Evolutionary conservation across 2,888 invertebrate species (phyloP).

Genomic region (Mystacides longicornis): DNA sequence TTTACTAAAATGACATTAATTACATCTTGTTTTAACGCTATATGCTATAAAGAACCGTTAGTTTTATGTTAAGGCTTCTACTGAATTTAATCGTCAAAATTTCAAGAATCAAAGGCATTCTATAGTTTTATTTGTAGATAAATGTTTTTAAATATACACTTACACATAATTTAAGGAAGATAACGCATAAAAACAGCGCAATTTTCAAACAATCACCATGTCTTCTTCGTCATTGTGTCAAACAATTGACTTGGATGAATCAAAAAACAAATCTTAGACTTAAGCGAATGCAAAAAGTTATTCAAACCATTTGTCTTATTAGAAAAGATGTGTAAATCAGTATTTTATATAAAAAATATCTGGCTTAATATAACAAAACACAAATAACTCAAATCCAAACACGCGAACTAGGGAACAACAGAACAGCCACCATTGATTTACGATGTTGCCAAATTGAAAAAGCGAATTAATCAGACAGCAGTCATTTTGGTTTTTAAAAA

Average conservation of each 20-base stretch:
- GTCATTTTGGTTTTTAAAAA: not conserved
- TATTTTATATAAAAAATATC: not conserved
- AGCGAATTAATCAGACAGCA: not conserved
- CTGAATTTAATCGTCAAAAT: no score
- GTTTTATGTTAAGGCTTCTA: no score
- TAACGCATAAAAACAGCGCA: not conserved
- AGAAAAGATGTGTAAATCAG: not conserved
- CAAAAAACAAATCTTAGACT: slow-evolving; percentile 29
- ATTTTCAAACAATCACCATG: slow-evolving; percentile 13
- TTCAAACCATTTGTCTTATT: slow-evolving; percentile 2
- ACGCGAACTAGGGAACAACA: slow-evolving; percentile 49
- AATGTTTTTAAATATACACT: slow-evolving; percentile 2
- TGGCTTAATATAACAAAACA: slow-evolving; percentile 37
- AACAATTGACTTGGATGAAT: slow-evolving; percentile 23
- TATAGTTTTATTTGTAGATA: no score
- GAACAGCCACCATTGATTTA: slow-evolving; percentile 42
- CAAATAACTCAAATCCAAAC: slow-evolving; percentile 45
- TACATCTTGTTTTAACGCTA: no score
- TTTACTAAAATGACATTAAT: no score
- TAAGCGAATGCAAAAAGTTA: not conserved
- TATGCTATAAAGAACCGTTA: no score
- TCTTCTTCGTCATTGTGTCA: slow-evolving; percentile 10
- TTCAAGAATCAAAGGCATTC: no score
- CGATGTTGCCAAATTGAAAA: not conserved
- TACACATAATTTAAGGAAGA: slow-evolving; percentile 16